Evolutionary conservation across 2,113 vertebrate genomes (phyloP).

Genomic region (Phyllopteryx taeniolatus): DNA sequence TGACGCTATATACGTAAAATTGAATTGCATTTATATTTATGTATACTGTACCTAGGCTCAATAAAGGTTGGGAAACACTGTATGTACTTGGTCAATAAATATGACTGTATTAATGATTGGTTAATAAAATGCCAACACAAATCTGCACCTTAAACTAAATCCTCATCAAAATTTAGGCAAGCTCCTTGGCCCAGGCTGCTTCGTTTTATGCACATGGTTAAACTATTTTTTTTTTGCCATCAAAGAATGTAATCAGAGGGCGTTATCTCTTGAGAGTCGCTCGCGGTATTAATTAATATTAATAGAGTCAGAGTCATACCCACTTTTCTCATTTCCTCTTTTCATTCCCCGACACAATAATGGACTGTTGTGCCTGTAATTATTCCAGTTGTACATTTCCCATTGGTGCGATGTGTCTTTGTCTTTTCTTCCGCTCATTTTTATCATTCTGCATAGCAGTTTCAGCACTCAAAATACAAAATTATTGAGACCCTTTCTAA

Average conservation of each 20-base stretch:
- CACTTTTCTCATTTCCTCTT: conserved; percentile 18
- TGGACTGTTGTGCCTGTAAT: conserved; percentile 18
- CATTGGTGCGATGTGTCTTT: background rate
- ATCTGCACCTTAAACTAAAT: background rate
- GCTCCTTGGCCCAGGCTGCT: background rate
- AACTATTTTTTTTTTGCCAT: background rate
- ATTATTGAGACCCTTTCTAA: background rate
- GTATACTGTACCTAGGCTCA: background rate
- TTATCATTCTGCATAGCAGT: background rate
- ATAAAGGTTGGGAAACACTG: background rate
- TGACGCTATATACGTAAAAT: too few species aligned
- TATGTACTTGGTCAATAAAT: background rate
- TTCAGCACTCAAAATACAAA: background rate
- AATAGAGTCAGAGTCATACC: background rate
- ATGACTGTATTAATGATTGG: background rate
- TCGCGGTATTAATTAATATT: conserved; percentile 8
- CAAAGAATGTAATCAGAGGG: background rate
- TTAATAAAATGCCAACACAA: background rate
- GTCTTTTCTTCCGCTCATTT: background rate
- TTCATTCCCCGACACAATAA: conserved; percentile 8
- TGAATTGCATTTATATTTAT: background rate
- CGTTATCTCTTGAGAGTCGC: background rate
- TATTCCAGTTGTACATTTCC: conserved; percentile 29
- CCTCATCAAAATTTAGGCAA: background rate
- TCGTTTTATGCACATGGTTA: background rate